Evolutionary conservation across 2,113 vertebrate genomes (phyloP).

Genomic region (Epinephelus moara): DNA sequence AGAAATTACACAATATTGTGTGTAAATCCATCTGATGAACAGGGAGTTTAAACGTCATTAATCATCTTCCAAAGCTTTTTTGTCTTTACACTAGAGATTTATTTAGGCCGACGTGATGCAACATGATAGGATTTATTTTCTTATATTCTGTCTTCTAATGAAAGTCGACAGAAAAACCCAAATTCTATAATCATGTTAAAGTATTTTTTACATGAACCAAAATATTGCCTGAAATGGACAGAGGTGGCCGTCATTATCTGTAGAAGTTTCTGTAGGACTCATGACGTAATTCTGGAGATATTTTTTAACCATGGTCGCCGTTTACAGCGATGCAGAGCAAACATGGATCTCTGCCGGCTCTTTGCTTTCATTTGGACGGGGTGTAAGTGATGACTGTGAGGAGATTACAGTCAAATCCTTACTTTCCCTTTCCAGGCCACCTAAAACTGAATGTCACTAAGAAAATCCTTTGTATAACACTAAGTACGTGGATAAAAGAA

Average conservation of each 20-base stretch:
- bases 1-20: background rate
- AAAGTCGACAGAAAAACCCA: background rate
- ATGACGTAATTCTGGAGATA: background rate
- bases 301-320: background rate
- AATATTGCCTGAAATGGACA: background rate
- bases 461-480: background rate
- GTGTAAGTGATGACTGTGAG: background rate
- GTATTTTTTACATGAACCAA: background rate
- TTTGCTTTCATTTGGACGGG: background rate
- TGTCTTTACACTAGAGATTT: background rate
- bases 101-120: background rate
- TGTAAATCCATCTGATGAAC: constrained; percentile 5
- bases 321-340: background rate
- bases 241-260: background rate
- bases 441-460: background rate
- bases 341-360: background rate
- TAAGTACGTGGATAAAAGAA: background rate
- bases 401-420: constrained; percentile 30
- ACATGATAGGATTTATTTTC: background rate
- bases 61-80: background rate
- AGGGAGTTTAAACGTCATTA: background rate
- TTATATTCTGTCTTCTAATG: background rate
- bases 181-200: background rate
- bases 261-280: background rate
- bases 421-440: constrained; percentile 1